Base-by-base conservation (phyloP, 2,888 invertebrate species). In the Fragum fragum region DNA sequence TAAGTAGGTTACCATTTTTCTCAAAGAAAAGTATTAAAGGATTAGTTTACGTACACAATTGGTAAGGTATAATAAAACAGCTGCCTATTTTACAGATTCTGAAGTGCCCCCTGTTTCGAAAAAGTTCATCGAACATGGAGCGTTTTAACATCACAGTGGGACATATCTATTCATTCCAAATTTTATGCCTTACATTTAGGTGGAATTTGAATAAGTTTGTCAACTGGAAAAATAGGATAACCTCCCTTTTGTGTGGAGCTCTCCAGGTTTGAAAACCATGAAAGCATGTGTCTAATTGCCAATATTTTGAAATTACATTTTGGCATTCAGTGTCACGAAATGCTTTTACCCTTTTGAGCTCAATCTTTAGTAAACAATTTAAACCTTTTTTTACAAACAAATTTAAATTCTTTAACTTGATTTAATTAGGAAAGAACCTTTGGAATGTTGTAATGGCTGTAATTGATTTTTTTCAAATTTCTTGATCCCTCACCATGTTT, bases 11-110 rank as follows among this genome's bases (percentile, higher is more conserved):
- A 47, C 47, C 47, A 47, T 47, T 47, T 47, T 47, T 47, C 47
- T 14, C 14, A 9, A 47, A 47, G 47, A 47, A 57, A 57, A 26
- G 32, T 32, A 61, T 61, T 61, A 26, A 61, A 28, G 32, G 61
- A 61, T 61, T 61, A 23, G n/a, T 32, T 66, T 66, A 66, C 36
- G n/a, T 66, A 66, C 42, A 66, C 42, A 42, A 42, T 66, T 66
- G 66, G 63, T 36, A 11, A 66, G 42, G 66, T 66, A 39, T 66
- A 39, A 39, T 66, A 66, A 66, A 66, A 66, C 66, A 66, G 66
- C 66, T 26, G 61, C 29, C 26, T 66, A n/a, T 32, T 26, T 9
- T 0, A n/a, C 39, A 16, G 26, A 42, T 42, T 32, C 32, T 42
- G 42, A 42, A 66, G 26, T 18, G 18, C 42, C 66, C 23, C 42